phyloP scores from a whole-genome alignment of 2,888 invertebrate species.

The Lasioglossum oenotherae region DNA sequence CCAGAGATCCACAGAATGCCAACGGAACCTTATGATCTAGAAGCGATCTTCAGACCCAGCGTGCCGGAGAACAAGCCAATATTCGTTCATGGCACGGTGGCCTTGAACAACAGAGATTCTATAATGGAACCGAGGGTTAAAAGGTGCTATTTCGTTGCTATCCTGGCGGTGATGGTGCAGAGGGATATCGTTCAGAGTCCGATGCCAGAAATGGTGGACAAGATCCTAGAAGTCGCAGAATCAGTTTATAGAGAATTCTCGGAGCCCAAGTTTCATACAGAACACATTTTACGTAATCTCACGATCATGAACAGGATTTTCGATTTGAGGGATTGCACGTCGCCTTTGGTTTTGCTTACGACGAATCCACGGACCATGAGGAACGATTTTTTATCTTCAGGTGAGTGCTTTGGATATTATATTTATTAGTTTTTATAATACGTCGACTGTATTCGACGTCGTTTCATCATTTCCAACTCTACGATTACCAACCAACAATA shows the following conservation, averaged over 20 bases:
- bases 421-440: too few species aligned
- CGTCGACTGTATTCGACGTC: too few species aligned
- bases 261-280: constrained; percentile 75
- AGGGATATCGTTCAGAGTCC: constrained; percentile 80
- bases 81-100: constrained; percentile 76
- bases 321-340: constrained; percentile 78
- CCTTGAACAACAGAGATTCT: constrained; percentile 70
- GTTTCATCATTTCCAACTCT: not conserved
- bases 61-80: constrained; percentile 71
- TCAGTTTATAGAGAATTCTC: constrained; percentile 75
- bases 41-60: constrained; percentile 74
- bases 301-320: constrained; percentile 79
- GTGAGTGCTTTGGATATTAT: constrained; percentile 53
- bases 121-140: constrained; percentile 78
- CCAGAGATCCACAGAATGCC: constrained; percentile 73
- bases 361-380: constrained; percentile 62
- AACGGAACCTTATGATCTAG: constrained; percentile 66
- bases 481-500: not conserved
- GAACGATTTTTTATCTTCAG: constrained; percentile 66
- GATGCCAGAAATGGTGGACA: constrained; percentile 77
- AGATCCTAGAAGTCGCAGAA: constrained; percentile 77
- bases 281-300: constrained; percentile 78
- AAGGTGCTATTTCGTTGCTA: constrained; percentile 80
- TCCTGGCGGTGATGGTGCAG: constrained; percentile 77
- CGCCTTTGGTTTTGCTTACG: constrained; percentile 63